These are phyloP conservation scores for Orgyia antiqua DNA, from an alignment of 2,888 invertebrate genomes.

Conservation along the genomic window DNA sequence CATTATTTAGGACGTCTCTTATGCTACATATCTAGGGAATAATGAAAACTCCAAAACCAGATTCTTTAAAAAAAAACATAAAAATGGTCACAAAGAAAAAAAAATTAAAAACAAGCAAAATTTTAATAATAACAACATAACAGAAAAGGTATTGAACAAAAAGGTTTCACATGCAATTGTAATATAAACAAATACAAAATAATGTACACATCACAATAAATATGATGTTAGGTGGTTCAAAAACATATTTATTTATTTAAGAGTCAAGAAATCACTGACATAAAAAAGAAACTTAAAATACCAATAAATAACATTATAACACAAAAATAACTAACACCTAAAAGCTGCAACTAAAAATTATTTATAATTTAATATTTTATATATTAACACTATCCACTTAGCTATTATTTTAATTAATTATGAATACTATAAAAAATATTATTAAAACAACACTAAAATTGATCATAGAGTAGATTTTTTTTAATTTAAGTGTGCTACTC, in stretches of 20 bases:
- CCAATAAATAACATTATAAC: constrained; percentile 20
- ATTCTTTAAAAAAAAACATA: neutral
- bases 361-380: neutral
- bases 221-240: constrained; percentile 15
- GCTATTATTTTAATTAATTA: neutral
- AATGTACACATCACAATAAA: constrained; percentile 15
- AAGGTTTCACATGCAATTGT: constrained; percentile 15
- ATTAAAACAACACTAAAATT: neutral
- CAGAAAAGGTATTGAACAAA: constrained; percentile 16
- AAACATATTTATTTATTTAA: too few species aligned
- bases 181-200: too few species aligned
- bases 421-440: neutral
- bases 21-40: constrained; percentile 13
- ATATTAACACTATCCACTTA: neutral
- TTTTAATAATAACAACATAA: constrained; percentile 27
- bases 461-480: too few species aligned
- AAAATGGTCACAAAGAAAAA: constrained; percentile 7
- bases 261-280: too few species aligned
- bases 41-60: neutral
- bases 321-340: constrained; percentile 3
- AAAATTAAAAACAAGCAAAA: constrained; percentile 22
- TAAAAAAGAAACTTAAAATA: constrained; percentile 17
- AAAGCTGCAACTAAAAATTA: constrained; percentile 6
- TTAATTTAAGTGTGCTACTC: too few species aligned
- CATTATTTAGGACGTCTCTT: constrained; percentile 24